Base-by-base conservation (phyloP, 2,888 invertebrate genomes). In the Bhutanitis thaidina region DNA sequence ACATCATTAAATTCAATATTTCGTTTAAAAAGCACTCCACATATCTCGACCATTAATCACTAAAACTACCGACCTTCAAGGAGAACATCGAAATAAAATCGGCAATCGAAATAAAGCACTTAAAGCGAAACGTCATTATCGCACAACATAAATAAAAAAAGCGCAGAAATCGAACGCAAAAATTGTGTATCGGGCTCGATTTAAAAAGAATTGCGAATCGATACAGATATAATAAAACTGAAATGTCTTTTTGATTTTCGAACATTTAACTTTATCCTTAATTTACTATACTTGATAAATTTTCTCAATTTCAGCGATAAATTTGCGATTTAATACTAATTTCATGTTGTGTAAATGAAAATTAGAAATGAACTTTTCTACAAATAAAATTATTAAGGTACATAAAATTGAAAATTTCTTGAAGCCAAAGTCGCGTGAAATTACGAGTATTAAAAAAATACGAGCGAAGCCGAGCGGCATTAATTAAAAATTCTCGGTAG, bases 401-500 rank as follows among this genome's bases (percentile, higher is more conserved):
- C n/a, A n/a, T n/a, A 20, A 20, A 20, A 20, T 20, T 20, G 2
- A 3, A 20, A 20, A 20, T 20, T 20, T 20, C 20, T 20, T 20
- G 20, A 2, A 14, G 25, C n/a, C 32, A 15, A 36, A 35, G 46
- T 46, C 46, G 41, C 32, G 15, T n/a, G 36, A n/a, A 84, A 84
- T 51, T 82, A 79, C 81, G 80, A 83, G 79, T 84, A 86, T 88
- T 81, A 81, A 86, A 86, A n/a, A n/a, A 86, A 87, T 87, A 86
- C 84, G 83, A 83, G 80, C 83, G 74, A 80, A 80, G 77, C 77
- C 77, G 77, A 80, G 75, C 85, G 78, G 87, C 87, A 88, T 89
- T 88, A 89, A 89, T 89, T 89, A 89, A 89, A 88, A 87, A 89
- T 89, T 89, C 89, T 87, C 86, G 86, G 89, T 89, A 88, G 86